Percentiles rank a stretch among this genome's conserved stretches.
phyloP scores from a whole-genome alignment of 2,888 invertebrate genomes.

The Notocelia uddmanniana region DNA sequence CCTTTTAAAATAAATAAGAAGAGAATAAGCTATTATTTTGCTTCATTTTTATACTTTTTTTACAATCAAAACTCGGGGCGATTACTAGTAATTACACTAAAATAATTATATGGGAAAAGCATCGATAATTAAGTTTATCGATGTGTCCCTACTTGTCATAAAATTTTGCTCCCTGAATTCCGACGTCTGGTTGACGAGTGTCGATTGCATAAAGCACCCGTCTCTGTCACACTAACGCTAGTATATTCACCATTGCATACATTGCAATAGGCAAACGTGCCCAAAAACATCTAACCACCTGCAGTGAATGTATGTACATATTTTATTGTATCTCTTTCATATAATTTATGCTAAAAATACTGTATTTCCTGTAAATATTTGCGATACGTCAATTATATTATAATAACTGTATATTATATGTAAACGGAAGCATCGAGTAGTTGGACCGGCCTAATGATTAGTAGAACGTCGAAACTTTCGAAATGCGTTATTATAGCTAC shows the following conservation, averaged over 20 bases:
- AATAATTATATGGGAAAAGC: too few species aligned
- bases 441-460: constrained; percentile 83
- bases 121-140: too few species aligned
- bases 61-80: too few species aligned
- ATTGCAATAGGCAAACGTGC: neutral
- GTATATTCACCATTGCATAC: neutral
- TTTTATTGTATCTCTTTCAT: neutral
- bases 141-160: too few species aligned
- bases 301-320: too few species aligned
- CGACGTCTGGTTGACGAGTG: too few species aligned
- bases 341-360: neutral
- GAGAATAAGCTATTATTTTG: too few species aligned
- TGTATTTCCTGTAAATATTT: constrained; percentile 31
- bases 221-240: neutral
- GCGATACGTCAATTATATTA: constrained; percentile 37
- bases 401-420: constrained; percentile 23
- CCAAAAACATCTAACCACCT: neutral
- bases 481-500: constrained; percentile 49
- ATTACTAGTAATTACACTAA: too few species aligned
- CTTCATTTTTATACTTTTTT: too few species aligned
- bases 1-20: too few species aligned
- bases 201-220: too few species aligned
- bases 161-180: too few species aligned
- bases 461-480: constrained; percentile 60
- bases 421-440: constrained; percentile 79